Evolutionary conservation across 2,888 invertebrate species (phyloP), one percentile per base, ranked within the genome.

Genomic region (Cheilosia grossa): DNA sequence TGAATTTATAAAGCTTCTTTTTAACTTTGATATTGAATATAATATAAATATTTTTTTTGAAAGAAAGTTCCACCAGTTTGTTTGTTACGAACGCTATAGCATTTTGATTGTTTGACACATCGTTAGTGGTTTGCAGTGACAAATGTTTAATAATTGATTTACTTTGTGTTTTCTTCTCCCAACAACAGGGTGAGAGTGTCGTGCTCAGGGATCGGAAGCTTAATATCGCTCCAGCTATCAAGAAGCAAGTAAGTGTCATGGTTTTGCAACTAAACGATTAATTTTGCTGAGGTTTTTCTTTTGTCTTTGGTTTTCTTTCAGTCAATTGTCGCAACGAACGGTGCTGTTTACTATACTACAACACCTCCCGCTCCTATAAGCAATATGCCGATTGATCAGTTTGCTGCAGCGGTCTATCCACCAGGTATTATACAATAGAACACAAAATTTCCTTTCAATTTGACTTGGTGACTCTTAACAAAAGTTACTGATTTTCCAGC

Each of bases 151-250:
- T 67, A 70, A 85, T 67, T 87, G 79, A 83, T 77, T 86, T 58
- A 73, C 87, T 82, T 75, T 86, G 59, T 80, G 63, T 87, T 87
- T 88, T 87, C 73, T 72, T 74, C 79, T 81, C 82, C 44, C 64
- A 64, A 53, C 86, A 88, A 88, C 88, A 95, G 95, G 93, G 95
- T 67, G 96, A 96, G 88, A 95, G 95, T 91, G 95, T 96, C 87
- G 94, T 96, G 63, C 93, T 97, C 89, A 94, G 96, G 88, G 96
- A 97, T 91, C 93, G 96, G 88, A 96, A 96, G 91, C 92, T 97
- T 81, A 97, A 97, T 90, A 96, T 97, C 91, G 97, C 97, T 47
- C 96, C 96, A 87, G 97, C 97, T 87, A 96, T 97, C 85, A 95
- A 96, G 90, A 97, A 97, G 92, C 96, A 97, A 93, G 94, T 94